These are phyloP conservation scores for Calameuta pallipes DNA, from an alignment of 2,888 invertebrate species.

Conservation along the genomic window DNA sequence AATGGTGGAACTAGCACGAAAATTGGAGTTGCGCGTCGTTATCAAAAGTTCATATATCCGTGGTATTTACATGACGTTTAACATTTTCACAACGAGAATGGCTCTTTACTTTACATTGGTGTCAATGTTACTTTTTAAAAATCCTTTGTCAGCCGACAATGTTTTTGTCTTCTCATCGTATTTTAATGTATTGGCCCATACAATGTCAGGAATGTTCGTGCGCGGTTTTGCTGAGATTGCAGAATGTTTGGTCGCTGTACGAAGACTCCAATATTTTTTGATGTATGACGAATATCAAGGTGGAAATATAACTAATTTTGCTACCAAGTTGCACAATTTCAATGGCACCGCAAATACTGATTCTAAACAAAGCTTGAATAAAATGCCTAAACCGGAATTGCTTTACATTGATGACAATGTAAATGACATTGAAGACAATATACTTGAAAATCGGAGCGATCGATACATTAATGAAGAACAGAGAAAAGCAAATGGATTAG, in stretches of 20 bases:
- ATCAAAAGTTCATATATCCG: conserved; percentile 74
- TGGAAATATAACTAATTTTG: conserved; percentile 17
- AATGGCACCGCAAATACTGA: conserved; percentile 41
- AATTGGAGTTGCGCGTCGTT: conserved; percentile 69
- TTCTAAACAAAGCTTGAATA: conserved; percentile 34
- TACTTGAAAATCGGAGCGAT: conserved; percentile 48
- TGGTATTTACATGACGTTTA: conserved; percentile 78
- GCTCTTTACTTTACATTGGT: conserved; percentile 82
- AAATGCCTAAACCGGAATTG: conserved; percentile 43
- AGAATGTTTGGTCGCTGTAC: conserved; percentile 69
- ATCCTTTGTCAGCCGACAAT: conserved; percentile 77
- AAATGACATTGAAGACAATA: conserved; percentile 41
- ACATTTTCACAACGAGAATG: conserved; percentile 84
- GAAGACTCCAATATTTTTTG: conserved; percentile 65
- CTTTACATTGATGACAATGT: conserved; percentile 55
- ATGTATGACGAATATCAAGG: conserved; percentile 61
- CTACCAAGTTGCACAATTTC: conserved; percentile 17
- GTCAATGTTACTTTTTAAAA: conserved; percentile 74
- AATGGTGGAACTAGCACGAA: conserved; percentile 72
- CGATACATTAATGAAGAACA: conserved; percentile 22
- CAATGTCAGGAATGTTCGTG: conserved; percentile 71
- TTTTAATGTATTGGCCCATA: conserved; percentile 69
- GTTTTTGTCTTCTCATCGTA: conserved; percentile 71
- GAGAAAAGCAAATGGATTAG: conserved; percentile 59
- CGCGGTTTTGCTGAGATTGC: conserved; percentile 71